A percentile compares a stretch with the other conserved stretches of the same genome.
These are phyloP conservation scores for Myotis yumanensis DNA, from an alignment of 2,113 vertebrate genomes.

Conservation along the genomic window DNA sequence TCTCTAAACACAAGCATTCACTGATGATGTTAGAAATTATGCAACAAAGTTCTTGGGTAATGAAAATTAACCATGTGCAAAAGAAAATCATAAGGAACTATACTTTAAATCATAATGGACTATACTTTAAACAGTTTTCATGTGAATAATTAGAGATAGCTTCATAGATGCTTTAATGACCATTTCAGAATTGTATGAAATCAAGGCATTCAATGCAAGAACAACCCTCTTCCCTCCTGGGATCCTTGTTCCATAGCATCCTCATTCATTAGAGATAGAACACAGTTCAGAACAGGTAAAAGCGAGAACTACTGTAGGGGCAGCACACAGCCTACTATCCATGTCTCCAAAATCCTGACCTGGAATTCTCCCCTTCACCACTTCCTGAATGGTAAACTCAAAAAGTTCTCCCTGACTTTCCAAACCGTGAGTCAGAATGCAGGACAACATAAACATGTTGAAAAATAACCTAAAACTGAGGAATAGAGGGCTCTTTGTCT, in stretches of 20 bases:
- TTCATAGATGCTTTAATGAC: neutral
- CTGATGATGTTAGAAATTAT: neutral
- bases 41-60: neutral
- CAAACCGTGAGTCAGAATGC: neutral
- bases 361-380: neutral
- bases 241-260: neutral
- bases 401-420: slow-evolving; percentile 19
- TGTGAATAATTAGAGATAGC: neutral
- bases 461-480: neutral
- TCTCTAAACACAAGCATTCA: slow-evolving; percentile 40
- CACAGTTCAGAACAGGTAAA: neutral
- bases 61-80: slow-evolving; percentile 50
- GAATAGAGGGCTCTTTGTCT: neutral
- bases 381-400: neutral
- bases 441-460: neutral
- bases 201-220: neutral
- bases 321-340: neutral
- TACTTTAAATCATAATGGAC: neutral
- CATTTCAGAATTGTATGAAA: neutral
- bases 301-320: neutral
- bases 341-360: neutral
- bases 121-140: neutral
- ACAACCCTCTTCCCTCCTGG: neutral
- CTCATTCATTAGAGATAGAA: neutral
- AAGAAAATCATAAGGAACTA: neutral